Percentiles rank a stretch among this genome's conserved stretches.
Evolutionary conservation across 2,113 vertebrate genomes (phyloP).

Genomic region (mouse (Mus musculus)): DNA sequence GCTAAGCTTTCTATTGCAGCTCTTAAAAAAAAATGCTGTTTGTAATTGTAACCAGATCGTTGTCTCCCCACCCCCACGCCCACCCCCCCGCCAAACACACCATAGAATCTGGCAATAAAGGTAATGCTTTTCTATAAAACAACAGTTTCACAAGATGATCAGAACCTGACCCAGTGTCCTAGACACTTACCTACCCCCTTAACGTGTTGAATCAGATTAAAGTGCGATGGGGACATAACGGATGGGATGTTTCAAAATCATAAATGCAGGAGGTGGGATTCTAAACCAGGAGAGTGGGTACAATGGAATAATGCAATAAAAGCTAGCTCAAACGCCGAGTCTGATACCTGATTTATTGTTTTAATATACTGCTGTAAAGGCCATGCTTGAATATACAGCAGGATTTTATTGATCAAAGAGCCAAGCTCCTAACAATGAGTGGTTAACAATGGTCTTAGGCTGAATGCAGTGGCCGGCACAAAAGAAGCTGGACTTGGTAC

Average conservation of each 20-base stretch:
- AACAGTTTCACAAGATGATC: slow-evolving; percentile 77
- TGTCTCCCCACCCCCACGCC: not conserved
- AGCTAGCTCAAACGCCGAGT: slow-evolving; percentile 76
- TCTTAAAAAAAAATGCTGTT: slow-evolving; percentile 56
- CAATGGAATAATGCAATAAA: slow-evolving; percentile 82
- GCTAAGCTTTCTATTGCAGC: slow-evolving; percentile 62
- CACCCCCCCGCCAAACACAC: slow-evolving; percentile 25
- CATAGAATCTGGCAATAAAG: slow-evolving; percentile 74
- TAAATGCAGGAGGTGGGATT: slow-evolving; percentile 80
- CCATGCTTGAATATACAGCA: slow-evolving; percentile 76
- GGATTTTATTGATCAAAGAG: slow-evolving; percentile 82
- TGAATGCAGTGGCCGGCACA: not conserved
- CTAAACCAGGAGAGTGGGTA: slow-evolving; percentile 80
- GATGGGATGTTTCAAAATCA: slow-evolving; percentile 84
- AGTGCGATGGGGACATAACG: slow-evolving; percentile 76
- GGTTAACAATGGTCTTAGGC: slow-evolving; percentile 62
- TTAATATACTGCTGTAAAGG: slow-evolving; percentile 86
- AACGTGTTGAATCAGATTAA: slow-evolving; percentile 79
- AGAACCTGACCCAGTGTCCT: slow-evolving; percentile 74
- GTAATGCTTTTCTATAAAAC: slow-evolving; percentile 80
- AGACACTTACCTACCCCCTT: slow-evolving; percentile 75
- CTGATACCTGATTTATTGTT: slow-evolving; percentile 87
- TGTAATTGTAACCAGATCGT: slow-evolving; percentile 76
- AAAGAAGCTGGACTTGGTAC: not conserved
- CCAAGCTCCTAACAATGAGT: slow-evolving; percentile 59